Base-by-base conservation (phyloP, 64 coral and sea anemone genomes). In the Actinia equina region DNA sequence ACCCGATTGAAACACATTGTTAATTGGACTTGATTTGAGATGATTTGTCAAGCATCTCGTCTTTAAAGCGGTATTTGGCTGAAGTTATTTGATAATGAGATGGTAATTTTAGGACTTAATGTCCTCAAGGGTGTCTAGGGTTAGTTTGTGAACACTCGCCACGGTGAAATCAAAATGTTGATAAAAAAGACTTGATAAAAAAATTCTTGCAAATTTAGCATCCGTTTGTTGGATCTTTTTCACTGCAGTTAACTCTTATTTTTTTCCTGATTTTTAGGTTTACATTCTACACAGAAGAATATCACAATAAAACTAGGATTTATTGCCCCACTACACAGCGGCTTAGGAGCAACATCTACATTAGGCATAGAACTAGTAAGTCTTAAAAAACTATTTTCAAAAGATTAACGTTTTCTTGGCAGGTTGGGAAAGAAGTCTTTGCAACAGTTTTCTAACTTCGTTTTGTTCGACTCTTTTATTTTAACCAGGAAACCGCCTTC, bases 301-400 rank as follows among this genome's bases (percentile, higher is more conserved):
- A 96, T 96, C 58, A 93, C 81, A 44, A 83, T 96, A 74, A 96
- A 96, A 64, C 63, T 96, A 55, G 94, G 94, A 19, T 96, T 96
- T 42, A 96, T 96, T 7, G 94, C 90, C 1, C 88, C 94, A 2
- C 86, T 96, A 27, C 91, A 96, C 60, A 90, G 82, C 20, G 84
- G 77, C n/a, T 84, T 96, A 37, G 94, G 94, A 42, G 88, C 94
- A 14, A 96, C 94, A 44, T 77, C 91, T 41, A 79, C 84, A 1
- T 59, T 96, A 51, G 94, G 94, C 57, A 83, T 70, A 88, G 94
- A 96, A 85, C 62, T 96, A 57, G 94, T 96, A 88, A 96, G 91
- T 96, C 53, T 37, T 23, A 54, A 52, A 9, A 58, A 52, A 60
- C 14, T 60, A 1, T 60, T 19, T 37, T 37, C 30, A 37, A 37